Evolutionary conservation across 2,797 vertebrate species (phyloP), one percentile per base, ranked within the genome.

Genomic region (Ctenopoma kingsleyae): DNA sequence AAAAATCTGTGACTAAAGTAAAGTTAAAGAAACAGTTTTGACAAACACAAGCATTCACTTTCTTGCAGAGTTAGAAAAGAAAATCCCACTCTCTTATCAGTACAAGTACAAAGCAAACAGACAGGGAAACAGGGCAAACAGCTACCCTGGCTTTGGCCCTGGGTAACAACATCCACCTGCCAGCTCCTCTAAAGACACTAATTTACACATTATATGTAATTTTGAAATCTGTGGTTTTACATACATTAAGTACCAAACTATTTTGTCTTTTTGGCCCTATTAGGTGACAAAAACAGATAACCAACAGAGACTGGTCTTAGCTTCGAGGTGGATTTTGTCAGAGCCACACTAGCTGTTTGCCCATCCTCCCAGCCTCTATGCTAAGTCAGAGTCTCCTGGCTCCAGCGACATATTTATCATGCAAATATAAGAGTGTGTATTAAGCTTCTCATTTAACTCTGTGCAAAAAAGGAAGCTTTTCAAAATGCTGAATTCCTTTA

Each of bases 1-100:
- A 65, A 30, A 68, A 41, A 57, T 53, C 55, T 36, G 55, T 25
- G 10, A 60, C 71, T 73, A 56, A 81, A 62, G 59, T 66, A 40
- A 81, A 48, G 48, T 56, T 60, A 60, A 74, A 53, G 56, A 65
- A 58, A 60, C 12, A 60, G 36, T 54, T 67, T 16, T 53, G 3
- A 17, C 22, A 71, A 70, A 55, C 9, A 6, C 8, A 40, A n/a
- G 36, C 13, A 46, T 55, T 63, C 6, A 6, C 52, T 15, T 67
- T 66, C 57, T 59, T 46, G 58, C 13, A 10, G 30, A 73, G 25
- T 63, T 25, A 25, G 17, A 48, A 3, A 7, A 56, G 11, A 40
- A 23, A 54, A 54, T 2, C 13, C 3, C 19, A 36, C 4, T 16
- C 9, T n/a, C 3, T 55, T 8, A 5, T 32, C 3, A 27, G 47